Base-by-base conservation (phyloP, 1,140 invertebrate genomes). In the Drosophila leontia region DNA sequence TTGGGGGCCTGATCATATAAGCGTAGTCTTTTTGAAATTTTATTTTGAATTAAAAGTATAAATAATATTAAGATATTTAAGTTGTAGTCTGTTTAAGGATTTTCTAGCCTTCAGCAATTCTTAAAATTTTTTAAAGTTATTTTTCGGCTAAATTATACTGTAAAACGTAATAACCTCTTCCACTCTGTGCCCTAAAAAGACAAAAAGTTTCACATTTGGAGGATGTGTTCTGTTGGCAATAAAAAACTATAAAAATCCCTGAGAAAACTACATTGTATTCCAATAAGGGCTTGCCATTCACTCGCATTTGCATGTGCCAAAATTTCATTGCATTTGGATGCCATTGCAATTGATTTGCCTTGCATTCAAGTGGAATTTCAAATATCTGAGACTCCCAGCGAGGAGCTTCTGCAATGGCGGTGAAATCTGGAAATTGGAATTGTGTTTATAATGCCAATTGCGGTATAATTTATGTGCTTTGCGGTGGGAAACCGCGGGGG, bases 371-470 rank as follows among this genome's bases (percentile, higher is more conserved):
- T 60, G 82, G 78, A 86, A 79, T 87, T 77, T 87, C 41, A 79
- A 86, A 80, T 82, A 74, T 79, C 55, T 39, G 19, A 69, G 61
- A 41, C 57, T 80, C 74, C 51, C 62, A 62, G 50, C 61, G 69
- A 65, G n/a, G 35, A 15, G 35, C 53, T 56, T 39, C 69, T 86
- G 75, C 71, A 72, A 72, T 55, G 72, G 80, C 57, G 71, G 83
- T 63, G 56, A 86, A 86, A 86, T 86, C 83, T 63, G 53, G 23
- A 45, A 72, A 82, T 82, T 77, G 79, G 48, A 87, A 75, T 62
- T 79, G 62, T 61, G 75, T 47, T 68, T 78, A 78, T 75, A 75
- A 78, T 61, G 58, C 55, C 59, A 75, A 65, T 69, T 75, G 70
- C 68, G 68, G 56, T 48, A 13, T 76, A 72, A 76, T 76, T 78